Base-by-base conservation (phyloP, 2,797 vertebrate species). In the Clarias pachynema region DNA sequence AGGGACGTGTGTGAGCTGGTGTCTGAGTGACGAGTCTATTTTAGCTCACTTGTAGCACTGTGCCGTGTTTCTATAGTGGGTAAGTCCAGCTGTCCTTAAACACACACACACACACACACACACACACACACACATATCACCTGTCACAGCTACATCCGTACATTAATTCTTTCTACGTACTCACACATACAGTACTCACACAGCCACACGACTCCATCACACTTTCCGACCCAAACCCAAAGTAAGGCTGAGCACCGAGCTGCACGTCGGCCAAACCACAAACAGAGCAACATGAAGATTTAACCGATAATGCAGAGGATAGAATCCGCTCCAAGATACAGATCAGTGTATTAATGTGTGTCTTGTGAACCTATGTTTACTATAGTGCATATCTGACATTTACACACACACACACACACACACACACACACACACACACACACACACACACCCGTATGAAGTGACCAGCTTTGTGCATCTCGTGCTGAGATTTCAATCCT, bases 51-150 rank as follows among this genome's bases (percentile, higher is more conserved):
- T 63, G 59, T 63, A 62, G 34, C 9, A 22, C 72, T 56, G 15
- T 0, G 78, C 74, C 74, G 69, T 83, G 85, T 88, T 89, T 90
- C 92, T 75, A 77, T 75, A 81, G 34, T 2, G 70, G 74, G 66
- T 37, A 40, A 56, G 56, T 90, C 87, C 93, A 93, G 90, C 91
- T 92, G 91, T 89, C 74, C 3, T 2, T 15, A 57, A 18, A 78
- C 74, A 78, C 73, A 20, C 74, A 77, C 74, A 79, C 73, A 68
- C 74, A 88, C 78, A 84, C 66, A 87, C 89, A 85, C 31, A 85
- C 70, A 79, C 82, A 75, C 85, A 60, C 75, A 79, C 73, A 84
- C 44, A 75, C 72, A 74, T 15, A 34, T 60, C 75, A 79, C 75
- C 75, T 79, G 75, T 79, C 75, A 79, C 57, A 40, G 20, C 22